Conservation (phyloP, 2,888 invertebrate genomes). For the Acronicta leporina region DNA sequence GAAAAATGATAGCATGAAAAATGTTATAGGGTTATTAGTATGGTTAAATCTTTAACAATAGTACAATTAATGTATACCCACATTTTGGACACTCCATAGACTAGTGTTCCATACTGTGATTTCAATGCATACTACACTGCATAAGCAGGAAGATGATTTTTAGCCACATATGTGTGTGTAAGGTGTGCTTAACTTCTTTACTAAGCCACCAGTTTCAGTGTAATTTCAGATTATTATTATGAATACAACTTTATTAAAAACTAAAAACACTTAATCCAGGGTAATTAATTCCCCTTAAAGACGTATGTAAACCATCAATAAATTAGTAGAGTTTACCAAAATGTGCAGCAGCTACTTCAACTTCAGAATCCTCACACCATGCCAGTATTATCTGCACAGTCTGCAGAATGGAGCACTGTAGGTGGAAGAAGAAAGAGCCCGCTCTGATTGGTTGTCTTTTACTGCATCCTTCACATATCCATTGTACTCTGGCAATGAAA, state of each 20-base stretch:
- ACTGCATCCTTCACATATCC: slow-evolving; percentile 79
- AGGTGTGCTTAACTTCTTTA: too few species aligned
- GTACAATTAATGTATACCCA: too few species aligned
- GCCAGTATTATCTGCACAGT: slow-evolving; percentile 90
- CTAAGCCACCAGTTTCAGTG: too few species aligned
- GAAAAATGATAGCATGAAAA: slow-evolving; percentile 68
- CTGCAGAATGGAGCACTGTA: slow-evolving; percentile 90
- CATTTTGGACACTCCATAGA: too few species aligned
- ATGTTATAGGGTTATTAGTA: slow-evolving; percentile 19
- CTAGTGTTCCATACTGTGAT: too few species aligned
- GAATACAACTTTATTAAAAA: background rate
- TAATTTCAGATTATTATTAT: too few species aligned
- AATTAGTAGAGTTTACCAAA: slow-evolving; percentile 82
- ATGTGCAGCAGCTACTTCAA: slow-evolving; percentile 82
- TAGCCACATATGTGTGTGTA: too few species aligned
- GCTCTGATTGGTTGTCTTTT: slow-evolving; percentile 76
- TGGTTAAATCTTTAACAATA: background rate
- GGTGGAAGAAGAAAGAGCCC: slow-evolving; percentile 89
- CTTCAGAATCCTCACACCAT: slow-evolving; percentile 91
- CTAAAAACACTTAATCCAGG: background rate
- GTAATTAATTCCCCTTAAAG: too few species aligned
- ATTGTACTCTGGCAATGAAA: slow-evolving; percentile 74
- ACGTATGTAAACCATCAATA: too few species aligned
- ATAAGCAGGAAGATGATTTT: too few species aligned
- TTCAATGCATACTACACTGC: too few species aligned